Conservation (phyloP, 2,888 invertebrate species). For the Habroteleia sp. region DNA sequence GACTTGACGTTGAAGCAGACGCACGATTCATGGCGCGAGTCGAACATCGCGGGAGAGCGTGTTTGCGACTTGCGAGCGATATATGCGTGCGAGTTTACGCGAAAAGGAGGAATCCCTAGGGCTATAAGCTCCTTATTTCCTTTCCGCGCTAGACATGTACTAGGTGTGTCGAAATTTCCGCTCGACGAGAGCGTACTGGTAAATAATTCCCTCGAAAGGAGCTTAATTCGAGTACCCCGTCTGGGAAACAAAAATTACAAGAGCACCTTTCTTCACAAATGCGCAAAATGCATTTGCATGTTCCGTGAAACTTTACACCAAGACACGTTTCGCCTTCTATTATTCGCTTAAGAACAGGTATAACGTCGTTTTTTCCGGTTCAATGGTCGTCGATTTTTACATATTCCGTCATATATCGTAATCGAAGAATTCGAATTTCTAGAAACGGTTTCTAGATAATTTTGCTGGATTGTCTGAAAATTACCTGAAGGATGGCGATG, state of each 20-base stretch:
- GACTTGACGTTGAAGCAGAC: slow-evolving; percentile 50
- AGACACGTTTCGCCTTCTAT: neutral
- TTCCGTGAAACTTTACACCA: slow-evolving; percentile 24
- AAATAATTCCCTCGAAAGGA: slow-evolving; percentile 53
- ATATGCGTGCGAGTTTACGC: slow-evolving; percentile 58
- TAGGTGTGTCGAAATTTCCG: slow-evolving; percentile 64
- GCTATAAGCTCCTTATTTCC: slow-evolving; percentile 63
- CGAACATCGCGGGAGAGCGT: slow-evolving; percentile 49
- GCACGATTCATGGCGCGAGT: slow-evolving; percentile 41
- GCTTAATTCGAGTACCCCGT: slow-evolving; percentile 44
- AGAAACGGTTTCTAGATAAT: too few relatives aligned
- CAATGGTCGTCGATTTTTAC: too few relatives aligned
- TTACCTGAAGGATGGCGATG: too few relatives aligned
- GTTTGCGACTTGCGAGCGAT: slow-evolving; percentile 52
- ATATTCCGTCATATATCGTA: too few relatives aligned
- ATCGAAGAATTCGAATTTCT: too few relatives aligned
- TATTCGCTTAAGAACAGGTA: neutral
- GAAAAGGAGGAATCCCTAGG: slow-evolving; percentile 61
- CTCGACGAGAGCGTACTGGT: slow-evolving; percentile 34
- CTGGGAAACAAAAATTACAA: slow-evolving; percentile 38
- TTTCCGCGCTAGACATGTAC: slow-evolving; percentile 47
- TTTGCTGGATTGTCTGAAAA: too few relatives aligned
- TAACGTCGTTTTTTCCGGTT: too few relatives aligned
- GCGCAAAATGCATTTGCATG: slow-evolving; percentile 27
- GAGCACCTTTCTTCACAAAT: slow-evolving; percentile 16